phyloP scores from a whole-genome alignment of 2,797 vertebrate genomes.

The Tolypeutes matacus region DNA sequence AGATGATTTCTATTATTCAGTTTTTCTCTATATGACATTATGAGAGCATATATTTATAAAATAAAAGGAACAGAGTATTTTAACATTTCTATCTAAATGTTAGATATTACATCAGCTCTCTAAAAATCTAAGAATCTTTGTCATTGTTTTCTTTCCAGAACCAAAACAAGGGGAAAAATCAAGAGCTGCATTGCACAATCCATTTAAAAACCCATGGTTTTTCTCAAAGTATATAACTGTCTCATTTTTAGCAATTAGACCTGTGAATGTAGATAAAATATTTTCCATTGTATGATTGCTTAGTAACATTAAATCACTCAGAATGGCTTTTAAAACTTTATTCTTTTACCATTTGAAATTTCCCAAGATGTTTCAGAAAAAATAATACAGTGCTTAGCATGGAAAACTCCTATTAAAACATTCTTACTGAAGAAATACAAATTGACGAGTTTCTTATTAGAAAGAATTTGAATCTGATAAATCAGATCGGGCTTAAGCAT shows the following conservation, averaged over 20 bases:
- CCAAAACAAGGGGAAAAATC: background rate
- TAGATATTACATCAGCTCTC: no score
- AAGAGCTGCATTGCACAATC: background rate
- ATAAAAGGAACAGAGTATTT: background rate
- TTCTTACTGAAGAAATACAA: background rate
- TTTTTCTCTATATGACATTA: background rate
- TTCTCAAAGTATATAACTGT: constrained; percentile 1
- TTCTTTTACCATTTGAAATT: background rate
- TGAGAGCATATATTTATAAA: background rate
- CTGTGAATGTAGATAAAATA: background rate
- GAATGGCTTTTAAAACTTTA: background rate
- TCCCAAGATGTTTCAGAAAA: background rate
- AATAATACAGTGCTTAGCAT: background rate
- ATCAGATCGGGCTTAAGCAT: background rate
- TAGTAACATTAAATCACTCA: background rate
- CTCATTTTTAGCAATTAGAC: background rate
- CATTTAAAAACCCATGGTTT: background rate
- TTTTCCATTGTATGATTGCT: background rate
- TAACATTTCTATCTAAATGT: background rate
- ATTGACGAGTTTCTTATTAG: background rate
- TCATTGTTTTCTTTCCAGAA: background rate
- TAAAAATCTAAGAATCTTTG: background rate
- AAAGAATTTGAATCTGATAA: background rate
- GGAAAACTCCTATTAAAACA: background rate
- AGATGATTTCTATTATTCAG: background rate